A percentile compares a stretch with the other conserved stretches of the same genome.
These are phyloP conservation scores for Forpus xanthops DNA, from an alignment of 2,797 vertebrate species.

Conservation along the genomic window DNA sequence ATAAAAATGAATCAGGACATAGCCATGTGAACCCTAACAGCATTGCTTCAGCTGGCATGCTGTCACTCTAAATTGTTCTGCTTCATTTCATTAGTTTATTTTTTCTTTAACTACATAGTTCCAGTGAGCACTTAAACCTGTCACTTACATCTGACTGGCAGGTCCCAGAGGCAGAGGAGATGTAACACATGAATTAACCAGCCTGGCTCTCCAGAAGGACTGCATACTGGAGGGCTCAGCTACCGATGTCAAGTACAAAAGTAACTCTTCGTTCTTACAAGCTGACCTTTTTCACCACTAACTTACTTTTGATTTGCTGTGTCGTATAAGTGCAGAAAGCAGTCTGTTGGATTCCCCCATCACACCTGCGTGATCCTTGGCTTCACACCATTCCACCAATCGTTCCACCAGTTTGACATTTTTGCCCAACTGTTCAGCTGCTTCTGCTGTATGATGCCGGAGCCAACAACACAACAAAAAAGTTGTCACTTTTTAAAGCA, in stretches of 20 bases:
- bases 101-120: neutral
- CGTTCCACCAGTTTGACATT: constrained; percentile 91
- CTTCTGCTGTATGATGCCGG: constrained; percentile 82
- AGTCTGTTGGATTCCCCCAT: constrained; percentile 99
- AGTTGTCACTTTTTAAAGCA: constrained; percentile 6
- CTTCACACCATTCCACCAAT: constrained; percentile 98
- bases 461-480: constrained; percentile 57
- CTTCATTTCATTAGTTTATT: neutral
- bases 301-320: constrained; percentile 97
- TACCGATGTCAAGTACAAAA: neutral
- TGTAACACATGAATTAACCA: neutral
- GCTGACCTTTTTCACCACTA: neutral
- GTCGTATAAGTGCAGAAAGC: constrained; percentile 94
- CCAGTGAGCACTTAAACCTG: neutral
- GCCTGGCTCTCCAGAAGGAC: neutral
- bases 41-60: neutral
- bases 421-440: constrained; percentile 95
- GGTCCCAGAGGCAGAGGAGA: neutral
- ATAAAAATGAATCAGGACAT: neutral
- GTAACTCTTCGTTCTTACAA: neutral
- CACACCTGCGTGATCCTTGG: constrained; percentile 97
- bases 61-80: neutral
- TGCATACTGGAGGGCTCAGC: neutral
- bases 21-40: neutral
- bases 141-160: neutral